Base-by-base conservation (phyloP, 53 echinoderm and acorn worm genomes). In the Mesocentrotus franciscanus region DNA sequence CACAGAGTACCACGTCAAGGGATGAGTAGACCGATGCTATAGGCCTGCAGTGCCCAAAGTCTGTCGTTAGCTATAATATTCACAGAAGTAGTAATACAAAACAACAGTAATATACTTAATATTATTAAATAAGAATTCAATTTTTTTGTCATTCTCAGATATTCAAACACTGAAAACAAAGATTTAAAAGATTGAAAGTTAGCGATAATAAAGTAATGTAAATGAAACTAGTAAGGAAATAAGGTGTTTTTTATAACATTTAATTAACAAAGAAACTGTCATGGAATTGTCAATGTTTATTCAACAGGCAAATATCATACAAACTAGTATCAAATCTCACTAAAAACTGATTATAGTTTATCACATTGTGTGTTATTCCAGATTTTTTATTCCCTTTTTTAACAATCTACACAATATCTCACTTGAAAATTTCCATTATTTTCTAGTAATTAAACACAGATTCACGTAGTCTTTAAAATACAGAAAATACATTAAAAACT, bases 31-130 rank as follows among this genome's bases (percentile, higher is more conserved):
- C 75, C 34, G 97, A 94, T 20, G 96, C 62, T 60, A 97, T 39
- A 8, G 96, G 96, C 85, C 94, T 95, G 93, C 97, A 97, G 24
- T 94, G 93, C 1, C 97, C 97, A 26, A 97, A 93, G 58, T 97
- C 96, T 66, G 95, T 96, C 13, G 96, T 91, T 24, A 97, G 95
- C 97, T 97, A 92, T 10, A 39, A 14, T n/a, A 27, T 56, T 81
- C 11, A 81, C 17, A 76, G 12, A 81, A 36, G 18, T 0, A 81
- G 10, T n/a, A 1, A 72, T 72, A 10, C 20, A 36, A 42, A 81
- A 12, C 11, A 27, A 74, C 32, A 74, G 49, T 49, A 49, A 49
- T 5, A 49, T 49, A 49, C 49, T 49, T 49, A 2, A 49, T 49
- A 5, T 49, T 49, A 49, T 49, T 49, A 49, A 49, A 49, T 5